Conservation (phyloP, 2,888 invertebrate genomes). For the Drosophila ustulata region DNA sequence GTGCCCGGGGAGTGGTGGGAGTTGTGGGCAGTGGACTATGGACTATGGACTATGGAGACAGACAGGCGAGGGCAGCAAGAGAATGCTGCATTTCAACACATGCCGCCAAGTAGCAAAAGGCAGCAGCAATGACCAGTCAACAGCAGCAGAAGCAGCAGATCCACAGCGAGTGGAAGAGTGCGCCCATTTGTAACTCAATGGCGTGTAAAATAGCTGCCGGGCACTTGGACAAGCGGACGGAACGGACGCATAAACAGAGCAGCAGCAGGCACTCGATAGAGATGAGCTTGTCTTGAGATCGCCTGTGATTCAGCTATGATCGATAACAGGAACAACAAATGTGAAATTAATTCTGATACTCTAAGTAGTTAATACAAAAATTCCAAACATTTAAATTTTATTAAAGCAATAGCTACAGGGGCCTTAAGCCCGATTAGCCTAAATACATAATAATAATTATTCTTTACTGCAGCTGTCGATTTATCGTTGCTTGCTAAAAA, state of each 20-base stretch:
- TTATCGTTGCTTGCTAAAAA: not conserved
- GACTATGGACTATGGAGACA: not conserved
- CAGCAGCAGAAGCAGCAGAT: constrained; percentile 28
- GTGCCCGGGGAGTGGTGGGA: constrained; percentile 13
- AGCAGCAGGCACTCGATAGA: constrained; percentile 23
- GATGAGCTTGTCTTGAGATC: constrained; percentile 28
- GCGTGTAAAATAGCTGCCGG: constrained; percentile 76
- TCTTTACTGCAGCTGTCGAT: not conserved
- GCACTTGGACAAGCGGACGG: constrained; percentile 48
- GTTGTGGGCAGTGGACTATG: not conserved
- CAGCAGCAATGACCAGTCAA: not conserved
- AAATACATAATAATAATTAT: not conserved
- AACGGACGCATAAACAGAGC: constrained; percentile 28
- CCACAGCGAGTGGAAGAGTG: constrained; percentile 29
- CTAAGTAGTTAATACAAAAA: not conserved
- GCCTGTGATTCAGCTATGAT: not conserved
- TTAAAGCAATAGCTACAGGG: too few relatives aligned
- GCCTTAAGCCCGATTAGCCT: too few relatives aligned
- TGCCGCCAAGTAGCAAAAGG: constrained; percentile 46
- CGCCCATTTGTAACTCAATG: constrained; percentile 72
- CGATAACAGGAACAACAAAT: not conserved
- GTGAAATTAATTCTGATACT: not conserved
- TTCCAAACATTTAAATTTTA: too few relatives aligned
- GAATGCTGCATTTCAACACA: constrained; percentile 57
- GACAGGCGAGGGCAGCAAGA: constrained; percentile 4